Evolutionary conservation across 2,113 vertebrate genomes (phyloP).

Genomic region (Dicrurus megarhynchus): DNA sequence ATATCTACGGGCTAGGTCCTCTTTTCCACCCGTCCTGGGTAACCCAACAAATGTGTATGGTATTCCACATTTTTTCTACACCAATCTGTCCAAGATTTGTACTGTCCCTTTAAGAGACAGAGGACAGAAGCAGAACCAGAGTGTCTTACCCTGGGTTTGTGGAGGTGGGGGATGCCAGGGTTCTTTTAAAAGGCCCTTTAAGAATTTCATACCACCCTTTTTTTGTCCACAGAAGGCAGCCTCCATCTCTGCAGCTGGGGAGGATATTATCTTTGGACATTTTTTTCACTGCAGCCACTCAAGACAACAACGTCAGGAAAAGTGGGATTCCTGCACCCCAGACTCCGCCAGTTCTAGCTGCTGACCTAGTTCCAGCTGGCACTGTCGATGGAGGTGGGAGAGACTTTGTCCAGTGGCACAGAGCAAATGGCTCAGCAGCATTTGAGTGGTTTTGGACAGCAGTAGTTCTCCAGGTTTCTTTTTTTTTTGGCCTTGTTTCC

Average conservation of each 20-base stretch:
- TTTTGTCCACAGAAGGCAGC: too few species aligned
- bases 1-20: background rate
- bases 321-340: background rate
- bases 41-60: background rate
- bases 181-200: background rate
- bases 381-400: background rate
- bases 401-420: background rate
- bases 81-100: background rate
- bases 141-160: background rate
- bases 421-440: background rate
- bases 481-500: background rate
- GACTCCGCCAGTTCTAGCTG: background rate
- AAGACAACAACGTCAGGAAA: accelerated
- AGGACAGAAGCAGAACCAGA: background rate
- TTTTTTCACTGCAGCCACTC: background rate
- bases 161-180: background rate
- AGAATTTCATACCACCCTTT: background rate
- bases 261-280: too few species aligned
- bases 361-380: background rate
- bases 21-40: background rate
- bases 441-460: background rate
- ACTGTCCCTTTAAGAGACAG: too few species aligned
- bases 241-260: too few species aligned
- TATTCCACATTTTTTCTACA: background rate
- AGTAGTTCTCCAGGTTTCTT: background rate